Evolutionary conservation across 2,113 vertebrate genomes (phyloP), one percentile per base, ranked within the genome.

Genomic region (Lophotis ruficrista): DNA sequence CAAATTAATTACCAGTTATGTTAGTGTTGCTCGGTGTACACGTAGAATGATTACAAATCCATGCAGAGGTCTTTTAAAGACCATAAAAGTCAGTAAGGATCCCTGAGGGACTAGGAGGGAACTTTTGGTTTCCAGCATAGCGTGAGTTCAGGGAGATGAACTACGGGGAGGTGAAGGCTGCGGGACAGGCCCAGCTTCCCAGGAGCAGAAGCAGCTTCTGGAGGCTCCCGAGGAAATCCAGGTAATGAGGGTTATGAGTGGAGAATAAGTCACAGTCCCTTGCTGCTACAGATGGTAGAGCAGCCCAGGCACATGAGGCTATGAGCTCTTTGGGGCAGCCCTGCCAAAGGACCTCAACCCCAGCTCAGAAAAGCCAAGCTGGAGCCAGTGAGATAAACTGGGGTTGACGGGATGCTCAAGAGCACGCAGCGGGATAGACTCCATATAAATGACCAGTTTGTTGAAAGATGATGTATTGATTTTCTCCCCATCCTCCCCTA

Each of bases 1-100:
- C 97, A 97, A 97, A 98, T 97, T 97, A 97, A 97, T 97, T 96
- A 97, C 91, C 93, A 97, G 97, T 97, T 97, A 96, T 80, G 94
- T 96, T 94, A 96, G 96, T 72, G 78, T 95, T 96, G 89, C 70
- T 75, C 31, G 5, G 25, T 45, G 64, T 95, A 97, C 92, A 82
- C 33, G 50, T 71, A 80, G 77, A 73, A 91, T 91, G 95, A 96
- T 87, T 94, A 95, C 89, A 95, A 89, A 92, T 92, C 94, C 87
- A 86, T 33, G 88, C 48, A 79, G 91, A 94, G 84, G 90, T 96
- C 94, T 72, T 82, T 94, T 82, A 96, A 92, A 93, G 82, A 96
- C 88, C 81, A 89, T 93, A 95, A 93, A 96, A 93, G 83, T 84
- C 65, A 86, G 14, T 89, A 81, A 93, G 77, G 70, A 79, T 92